Evolutionary conservation across 2,888 invertebrate species (phyloP), one percentile per base, ranked within the genome.

Genomic region (Ormia ochracea): DNA sequence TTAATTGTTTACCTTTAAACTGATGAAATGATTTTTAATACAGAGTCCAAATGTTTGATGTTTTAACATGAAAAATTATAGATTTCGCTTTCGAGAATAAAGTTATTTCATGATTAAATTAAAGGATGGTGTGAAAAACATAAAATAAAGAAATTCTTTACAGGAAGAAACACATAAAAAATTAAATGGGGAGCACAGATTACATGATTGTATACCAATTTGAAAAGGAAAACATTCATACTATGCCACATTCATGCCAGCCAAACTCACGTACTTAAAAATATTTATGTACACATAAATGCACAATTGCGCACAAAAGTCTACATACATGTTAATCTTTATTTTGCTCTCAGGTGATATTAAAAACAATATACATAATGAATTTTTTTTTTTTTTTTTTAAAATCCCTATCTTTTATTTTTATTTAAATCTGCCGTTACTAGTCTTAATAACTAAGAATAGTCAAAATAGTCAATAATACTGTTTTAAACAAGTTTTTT

Each of bases 161-260:
- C n/a, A n/a, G n/a, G 4, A 12, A 28, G 4, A 17, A 14, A 26
- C 1, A 52, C 50, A 19, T 0, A n/a, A 21, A 12, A 26, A 36
- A 43, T 12, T 7, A 36, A 50, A 59, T 14, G 36, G 48, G 50
- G n/a, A 5, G 26, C 4, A 68, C 10, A 14, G 1, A 17, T 26
- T 43, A 19, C 33, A n/a, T 14, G 12, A 6, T 31, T 61, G 26
- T 43, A 21, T 48, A 69, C 69, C 69, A 69, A 76, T 76, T 54
- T 69, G 2, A n/a, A 54, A 58, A 12, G 19, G 56, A 61, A 38
- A 28, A 17, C 69, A 69, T 63, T 69, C 69, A 63, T 63, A 63
- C 69, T 36, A 28, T 9, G 17, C 23, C 36, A 26, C 52, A 69
- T 48, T 26, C 48, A 74, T 12, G 23, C 17, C 12, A 4, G 2